Conservation (phyloP, 2,113 vertebrate species). For the Ceuthmochares aereus region DNA sequence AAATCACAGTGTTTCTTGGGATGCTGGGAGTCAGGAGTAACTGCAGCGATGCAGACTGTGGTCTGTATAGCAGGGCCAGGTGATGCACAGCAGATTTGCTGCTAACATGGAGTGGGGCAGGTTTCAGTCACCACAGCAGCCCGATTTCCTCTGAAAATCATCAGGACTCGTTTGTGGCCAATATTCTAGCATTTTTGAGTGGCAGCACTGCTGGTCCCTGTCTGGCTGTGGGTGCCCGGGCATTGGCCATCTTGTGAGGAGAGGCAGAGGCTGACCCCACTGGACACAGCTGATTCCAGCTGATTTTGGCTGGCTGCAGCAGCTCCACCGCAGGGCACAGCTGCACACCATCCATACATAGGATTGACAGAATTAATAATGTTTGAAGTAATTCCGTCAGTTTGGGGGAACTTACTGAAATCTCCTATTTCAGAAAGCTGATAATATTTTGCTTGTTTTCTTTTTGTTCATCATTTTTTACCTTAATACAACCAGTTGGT, state of each 20-base stretch:
- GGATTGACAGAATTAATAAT: no score
- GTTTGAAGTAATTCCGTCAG: neutral
- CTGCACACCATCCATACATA: accelerated
- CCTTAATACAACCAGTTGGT: neutral
- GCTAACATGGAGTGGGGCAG: accelerated
- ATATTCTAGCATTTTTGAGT: neutral
- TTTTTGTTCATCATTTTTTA: neutral
- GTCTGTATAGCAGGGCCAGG: no score
- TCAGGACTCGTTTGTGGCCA: neutral
- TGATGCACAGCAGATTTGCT: accelerated
- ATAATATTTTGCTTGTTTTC: neutral
- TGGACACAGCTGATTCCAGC: accelerated
- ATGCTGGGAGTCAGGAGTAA: neutral
- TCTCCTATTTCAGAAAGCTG: neutral
- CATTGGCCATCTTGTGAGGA: accelerated
- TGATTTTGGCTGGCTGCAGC: accelerated
- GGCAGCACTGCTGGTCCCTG: neutral
- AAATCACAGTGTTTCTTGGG: neutral
- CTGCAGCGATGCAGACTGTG: neutral
- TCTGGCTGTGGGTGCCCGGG: accelerated
- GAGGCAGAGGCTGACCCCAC: neutral
- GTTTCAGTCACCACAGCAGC: neutral
- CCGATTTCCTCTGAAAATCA: neutral
- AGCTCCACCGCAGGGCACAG: neutral
- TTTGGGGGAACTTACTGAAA: neutral